phyloP scores from a whole-genome alignment of 2,888 invertebrate species.

The Thumatha senex region DNA sequence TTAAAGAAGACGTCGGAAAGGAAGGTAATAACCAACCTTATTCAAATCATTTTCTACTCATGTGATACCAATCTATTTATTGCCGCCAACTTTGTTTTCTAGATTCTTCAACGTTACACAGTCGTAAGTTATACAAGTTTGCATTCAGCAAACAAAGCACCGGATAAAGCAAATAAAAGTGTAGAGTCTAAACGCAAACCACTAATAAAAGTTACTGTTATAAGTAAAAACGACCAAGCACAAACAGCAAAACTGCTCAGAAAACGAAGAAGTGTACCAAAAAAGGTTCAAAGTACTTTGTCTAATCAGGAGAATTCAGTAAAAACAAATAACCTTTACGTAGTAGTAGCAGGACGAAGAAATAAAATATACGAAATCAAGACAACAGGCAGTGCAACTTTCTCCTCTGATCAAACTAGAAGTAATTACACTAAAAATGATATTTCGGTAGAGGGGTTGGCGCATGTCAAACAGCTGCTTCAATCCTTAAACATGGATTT shows the following conservation, averaged over 20 bases:
- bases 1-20: slow-evolving; percentile 45
- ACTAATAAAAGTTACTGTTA: slow-evolving; percentile 59
- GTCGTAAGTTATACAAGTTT: slow-evolving; percentile 37
- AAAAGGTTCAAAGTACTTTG: slow-evolving; percentile 43
- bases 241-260: slow-evolving; percentile 39
- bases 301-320: slow-evolving; percentile 55
- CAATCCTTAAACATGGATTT: slow-evolving; percentile 59
- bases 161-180: slow-evolving; percentile 3
- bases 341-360: slow-evolving; percentile 48
- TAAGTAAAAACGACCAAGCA: slow-evolving; percentile 47
- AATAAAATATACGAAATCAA: slow-evolving; percentile 59
- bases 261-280: slow-evolving; percentile 36
- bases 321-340: slow-evolving; percentile 48
- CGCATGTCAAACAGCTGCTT: slow-evolving; percentile 46
- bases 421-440: slow-evolving; percentile 43
- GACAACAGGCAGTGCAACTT: slow-evolving; percentile 54
- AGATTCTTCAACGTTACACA: slow-evolving; percentile 47
- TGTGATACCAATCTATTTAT: too few species aligned
- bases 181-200: slow-evolving; percentile 36
- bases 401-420: slow-evolving; percentile 31
- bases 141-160: slow-evolving; percentile 12
- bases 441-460: slow-evolving; percentile 35
- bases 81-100: background rate
- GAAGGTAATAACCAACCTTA: slow-evolving; percentile 44
- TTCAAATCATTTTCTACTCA: too few species aligned